Conservation (phyloP, 1,140 invertebrate species). For the Listronotus oregonensis region DNA sequence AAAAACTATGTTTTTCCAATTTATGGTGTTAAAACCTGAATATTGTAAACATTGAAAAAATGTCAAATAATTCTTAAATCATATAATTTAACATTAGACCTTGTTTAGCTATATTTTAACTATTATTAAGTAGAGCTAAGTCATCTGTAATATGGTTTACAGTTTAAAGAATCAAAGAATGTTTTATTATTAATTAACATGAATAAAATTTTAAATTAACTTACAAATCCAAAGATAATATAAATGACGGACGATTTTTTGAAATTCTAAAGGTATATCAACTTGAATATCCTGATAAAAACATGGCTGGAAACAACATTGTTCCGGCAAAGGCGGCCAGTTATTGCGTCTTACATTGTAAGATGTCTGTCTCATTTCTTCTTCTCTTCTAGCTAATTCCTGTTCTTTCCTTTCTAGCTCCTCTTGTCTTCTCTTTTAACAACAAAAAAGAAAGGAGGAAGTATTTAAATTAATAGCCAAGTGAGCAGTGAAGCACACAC, state of each 20-base stretch:
- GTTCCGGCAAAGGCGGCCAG: slow-evolving; percentile 95
- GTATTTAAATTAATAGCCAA: not conserved
- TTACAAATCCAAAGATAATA: slow-evolving; percentile 98
- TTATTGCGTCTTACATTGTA: slow-evolving; percentile 87
- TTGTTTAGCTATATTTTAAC: too few relatives aligned
- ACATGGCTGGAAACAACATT: slow-evolving; percentile 93
- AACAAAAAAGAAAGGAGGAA: slow-evolving; percentile 8
- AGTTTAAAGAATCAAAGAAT: slow-evolving; percentile 4
- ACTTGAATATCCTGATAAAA: slow-evolving; percentile 99
- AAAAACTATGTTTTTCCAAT: too few relatives aligned
- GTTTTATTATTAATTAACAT: slow-evolving; percentile 2
- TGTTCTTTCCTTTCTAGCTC: slow-evolving; percentile 85
- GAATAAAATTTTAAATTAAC: slow-evolving; percentile 59
- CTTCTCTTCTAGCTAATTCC: slow-evolving; percentile 86
- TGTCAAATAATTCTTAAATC: too few relatives aligned
- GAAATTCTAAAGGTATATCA: slow-evolving; percentile 98
- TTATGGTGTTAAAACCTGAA: too few relatives aligned
- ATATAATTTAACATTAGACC: too few relatives aligned
- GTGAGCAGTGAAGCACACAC: too few relatives aligned
- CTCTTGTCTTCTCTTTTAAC: slow-evolving; percentile 73
- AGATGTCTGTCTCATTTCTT: slow-evolving; percentile 78
- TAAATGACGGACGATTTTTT: slow-evolving; percentile 89
- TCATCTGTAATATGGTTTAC: too few relatives aligned
- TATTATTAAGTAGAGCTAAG: too few relatives aligned
- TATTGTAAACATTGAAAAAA: too few relatives aligned